phyloP scores from a whole-genome alignment of 2,888 invertebrate genomes.

The Eurytoma californica region DNA sequence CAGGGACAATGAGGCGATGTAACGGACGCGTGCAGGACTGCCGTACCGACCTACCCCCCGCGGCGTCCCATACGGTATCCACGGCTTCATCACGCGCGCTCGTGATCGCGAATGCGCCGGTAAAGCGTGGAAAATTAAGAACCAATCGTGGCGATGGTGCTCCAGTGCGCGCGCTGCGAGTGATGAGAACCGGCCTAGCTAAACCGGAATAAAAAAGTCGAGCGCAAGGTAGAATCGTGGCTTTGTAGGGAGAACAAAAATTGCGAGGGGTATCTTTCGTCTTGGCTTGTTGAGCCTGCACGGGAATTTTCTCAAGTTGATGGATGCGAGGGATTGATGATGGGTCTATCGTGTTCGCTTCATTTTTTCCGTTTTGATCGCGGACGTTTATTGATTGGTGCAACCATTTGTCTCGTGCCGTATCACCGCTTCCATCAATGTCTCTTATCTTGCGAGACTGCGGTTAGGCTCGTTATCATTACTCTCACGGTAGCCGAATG shows the following conservation, averaged over 20 bases:
- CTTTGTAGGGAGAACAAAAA: not conserved
- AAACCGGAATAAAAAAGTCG: not conserved
- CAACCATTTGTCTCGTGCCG: no score
- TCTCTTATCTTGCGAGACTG: no score
- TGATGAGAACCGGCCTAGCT: conserved; percentile 21
- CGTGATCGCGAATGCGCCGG: conserved; percentile 45
- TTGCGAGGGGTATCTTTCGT: no score
- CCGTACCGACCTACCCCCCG: conserved; percentile 11
- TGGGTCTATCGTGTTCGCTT: no score
- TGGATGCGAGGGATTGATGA: no score
- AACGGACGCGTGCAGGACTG: not conserved
- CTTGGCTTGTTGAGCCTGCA: no score
- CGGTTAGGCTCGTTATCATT: no score
- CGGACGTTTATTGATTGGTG: no score
- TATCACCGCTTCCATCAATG: no score
- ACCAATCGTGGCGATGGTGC: conserved; percentile 19
- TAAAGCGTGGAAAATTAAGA: conserved; percentile 32
- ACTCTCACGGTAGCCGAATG: no score
- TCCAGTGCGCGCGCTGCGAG: conserved; percentile 1
- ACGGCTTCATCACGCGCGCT: conserved; percentile 21
- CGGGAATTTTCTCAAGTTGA: no score
- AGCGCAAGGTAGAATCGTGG: not conserved
- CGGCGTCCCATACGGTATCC: conserved; percentile 30
- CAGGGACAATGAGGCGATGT: conserved; percentile 31
- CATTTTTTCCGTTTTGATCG: conserved; percentile 5